Percentiles rank a stretch among this genome's conserved stretches.
Conservation (phyloP, 1,140 invertebrate genomes). For the Goniozus legneri region DNA sequence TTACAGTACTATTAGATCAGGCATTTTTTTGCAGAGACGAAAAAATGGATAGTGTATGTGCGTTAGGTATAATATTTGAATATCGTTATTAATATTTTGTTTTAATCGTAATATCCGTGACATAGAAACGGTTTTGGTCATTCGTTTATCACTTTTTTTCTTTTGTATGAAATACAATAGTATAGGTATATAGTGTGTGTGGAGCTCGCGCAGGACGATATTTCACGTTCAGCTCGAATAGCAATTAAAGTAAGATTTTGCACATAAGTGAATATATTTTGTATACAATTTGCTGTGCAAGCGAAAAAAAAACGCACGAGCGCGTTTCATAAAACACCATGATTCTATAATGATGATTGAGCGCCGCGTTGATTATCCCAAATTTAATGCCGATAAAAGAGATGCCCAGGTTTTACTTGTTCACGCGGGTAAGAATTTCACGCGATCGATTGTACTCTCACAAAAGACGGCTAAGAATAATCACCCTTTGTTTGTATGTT, state of each 20-base stretch:
- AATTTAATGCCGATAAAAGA: no score
- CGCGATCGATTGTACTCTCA: neutral
- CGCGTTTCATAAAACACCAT: constrained; percentile 7
- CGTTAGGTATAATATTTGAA: no score
- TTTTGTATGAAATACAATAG: constrained; percentile 9
- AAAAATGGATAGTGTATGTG: no score
- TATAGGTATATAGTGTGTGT: neutral
- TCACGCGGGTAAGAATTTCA: neutral
- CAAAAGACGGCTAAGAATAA: neutral
- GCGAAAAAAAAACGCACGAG: constrained; percentile 6
- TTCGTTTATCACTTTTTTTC: constrained; percentile 24
- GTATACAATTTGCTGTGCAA: constrained; percentile 13
- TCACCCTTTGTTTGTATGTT: neutral
- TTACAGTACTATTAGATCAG: no score
- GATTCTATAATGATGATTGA: constrained; percentile 9
- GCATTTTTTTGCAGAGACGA: no score
- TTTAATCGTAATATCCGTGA: constrained; percentile 11
- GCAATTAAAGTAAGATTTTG: constrained; percentile 14
- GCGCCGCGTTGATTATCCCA: constrained; percentile 8
- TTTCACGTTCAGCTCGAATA: constrained; percentile 2
- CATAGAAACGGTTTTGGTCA: no score
- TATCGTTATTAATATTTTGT: constrained; percentile 4
- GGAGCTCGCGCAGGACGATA: neutral
- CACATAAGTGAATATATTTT: constrained; percentile 5
- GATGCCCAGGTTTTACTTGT: constrained; percentile 7